These are phyloP conservation scores for Nezara viridula DNA, from an alignment of 2,888 invertebrate genomes.

Conservation along the genomic window DNA sequence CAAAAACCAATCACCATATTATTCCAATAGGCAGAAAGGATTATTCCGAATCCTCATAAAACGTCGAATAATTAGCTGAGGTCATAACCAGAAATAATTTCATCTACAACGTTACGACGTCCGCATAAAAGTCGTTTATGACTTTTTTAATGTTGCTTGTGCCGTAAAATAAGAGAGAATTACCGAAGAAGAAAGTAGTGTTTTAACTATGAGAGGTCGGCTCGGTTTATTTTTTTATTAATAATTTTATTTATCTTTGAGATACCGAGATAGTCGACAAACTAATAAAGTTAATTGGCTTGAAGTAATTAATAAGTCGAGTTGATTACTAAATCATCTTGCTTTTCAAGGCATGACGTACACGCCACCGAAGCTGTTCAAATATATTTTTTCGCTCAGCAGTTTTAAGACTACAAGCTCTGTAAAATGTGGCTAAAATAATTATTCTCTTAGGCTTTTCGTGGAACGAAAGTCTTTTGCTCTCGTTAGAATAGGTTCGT, in stretches of 20 bases:
- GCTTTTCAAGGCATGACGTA: no score
- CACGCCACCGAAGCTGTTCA: no score
- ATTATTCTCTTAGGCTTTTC: no score
- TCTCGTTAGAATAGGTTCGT: no score
- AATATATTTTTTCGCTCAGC: no score
- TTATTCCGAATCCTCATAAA: background rate
- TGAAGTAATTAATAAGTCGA: no score
- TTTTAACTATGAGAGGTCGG: background rate
- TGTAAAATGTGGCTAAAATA: no score
- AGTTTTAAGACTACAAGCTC: no score
- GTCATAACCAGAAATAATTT: constrained; percentile 15
- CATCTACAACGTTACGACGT: background rate
- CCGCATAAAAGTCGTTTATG: constrained; percentile 3
- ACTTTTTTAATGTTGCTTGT: background rate
- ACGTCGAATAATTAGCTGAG: background rate
- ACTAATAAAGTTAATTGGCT: background rate
- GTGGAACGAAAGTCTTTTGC: no score
- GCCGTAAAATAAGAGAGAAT: background rate
- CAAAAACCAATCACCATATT: no score
- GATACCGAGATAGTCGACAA: background rate
- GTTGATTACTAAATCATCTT: no score
- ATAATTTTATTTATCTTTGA: background rate
- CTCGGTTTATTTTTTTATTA: background rate
- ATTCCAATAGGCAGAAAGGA: background rate
- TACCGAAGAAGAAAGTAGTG: background rate